Conservation (phyloP, 1,140 invertebrate genomes). For the Homarus americanus region DNA sequence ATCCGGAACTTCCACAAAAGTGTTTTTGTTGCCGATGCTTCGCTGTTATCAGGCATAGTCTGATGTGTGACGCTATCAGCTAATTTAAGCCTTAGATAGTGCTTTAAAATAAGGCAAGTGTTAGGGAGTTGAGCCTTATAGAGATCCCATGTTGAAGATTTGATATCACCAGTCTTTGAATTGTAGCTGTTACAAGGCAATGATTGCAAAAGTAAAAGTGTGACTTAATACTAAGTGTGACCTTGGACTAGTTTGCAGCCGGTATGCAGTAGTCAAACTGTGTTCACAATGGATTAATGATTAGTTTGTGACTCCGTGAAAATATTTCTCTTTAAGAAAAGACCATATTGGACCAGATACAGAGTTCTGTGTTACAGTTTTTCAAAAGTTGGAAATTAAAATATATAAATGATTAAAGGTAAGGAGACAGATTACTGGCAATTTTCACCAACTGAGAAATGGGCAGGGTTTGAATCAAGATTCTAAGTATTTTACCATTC, state of each 20-base stretch:
- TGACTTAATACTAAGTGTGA: neutral
- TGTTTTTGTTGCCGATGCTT: conserved; percentile 33
- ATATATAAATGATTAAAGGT: too few relatives aligned
- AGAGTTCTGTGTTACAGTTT: too few relatives aligned
- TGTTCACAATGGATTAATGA: neutral
- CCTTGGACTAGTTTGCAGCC: neutral
- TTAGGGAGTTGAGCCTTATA: conserved; percentile 47
- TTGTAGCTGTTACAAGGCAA: neutral
- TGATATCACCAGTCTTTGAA: conserved; percentile 8
- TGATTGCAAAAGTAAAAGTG: neutral
- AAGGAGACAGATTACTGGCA: too few relatives aligned
- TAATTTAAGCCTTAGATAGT: conserved; percentile 66
- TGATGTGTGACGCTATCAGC: conserved; percentile 38
- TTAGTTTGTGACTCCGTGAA: neutral
- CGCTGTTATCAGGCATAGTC: conserved; percentile 25
- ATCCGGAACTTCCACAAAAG: conserved; percentile 22
- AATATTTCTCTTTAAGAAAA: too few relatives aligned
- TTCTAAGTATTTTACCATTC: neutral
- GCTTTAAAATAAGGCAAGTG: conserved; percentile 63
- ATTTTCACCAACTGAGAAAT: neutral
- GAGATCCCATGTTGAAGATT: conserved; percentile 41
- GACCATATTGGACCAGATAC: too few relatives aligned
- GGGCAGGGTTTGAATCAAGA: neutral
- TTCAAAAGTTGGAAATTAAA: too few relatives aligned
- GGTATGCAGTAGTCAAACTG: neutral